These are phyloP conservation scores for Rhaphigaster nebulosa DNA, from an alignment of 2,888 invertebrate species.

Conservation along the genomic window DNA sequence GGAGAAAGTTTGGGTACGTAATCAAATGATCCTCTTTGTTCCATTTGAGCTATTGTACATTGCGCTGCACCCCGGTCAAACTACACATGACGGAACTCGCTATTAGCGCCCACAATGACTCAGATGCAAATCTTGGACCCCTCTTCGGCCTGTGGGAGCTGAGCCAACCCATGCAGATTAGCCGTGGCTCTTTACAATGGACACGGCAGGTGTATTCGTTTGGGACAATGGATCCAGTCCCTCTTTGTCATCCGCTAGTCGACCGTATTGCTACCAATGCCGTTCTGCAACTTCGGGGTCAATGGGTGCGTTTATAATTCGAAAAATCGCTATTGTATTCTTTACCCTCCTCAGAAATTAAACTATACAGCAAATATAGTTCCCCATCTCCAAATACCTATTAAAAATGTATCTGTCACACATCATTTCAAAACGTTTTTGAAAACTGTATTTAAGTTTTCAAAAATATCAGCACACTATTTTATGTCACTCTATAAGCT, in stretches of 20 bases:
- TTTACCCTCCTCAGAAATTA: background rate
- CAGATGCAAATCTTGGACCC: conserved; percentile 18
- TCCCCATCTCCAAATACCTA: background rate
- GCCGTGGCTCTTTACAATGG: conserved; percentile 9
- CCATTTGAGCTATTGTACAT: background rate
- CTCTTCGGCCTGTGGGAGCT: background rate
- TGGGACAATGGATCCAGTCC: background rate
- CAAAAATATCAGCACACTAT: too few relatives aligned
- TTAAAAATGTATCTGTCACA: too few relatives aligned
- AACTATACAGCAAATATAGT: background rate
- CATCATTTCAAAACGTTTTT: too few relatives aligned
- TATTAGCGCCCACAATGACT: conserved; percentile 30
- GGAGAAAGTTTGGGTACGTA: background rate
- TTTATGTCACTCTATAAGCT: too few relatives aligned
- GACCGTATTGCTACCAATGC: conserved; percentile 11
- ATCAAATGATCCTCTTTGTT: background rate
- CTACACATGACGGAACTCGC: background rate
- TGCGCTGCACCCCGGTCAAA: background rate
- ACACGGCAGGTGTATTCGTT: conserved; percentile 42
- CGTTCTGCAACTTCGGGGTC: background rate
- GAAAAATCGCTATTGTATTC: background rate
- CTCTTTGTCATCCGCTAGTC: conserved; percentile 36
- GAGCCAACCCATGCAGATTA: conserved; percentile 42
- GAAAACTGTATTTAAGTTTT: too few relatives aligned
- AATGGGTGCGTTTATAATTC: background rate